A percentile compares a stretch with the other conserved stretches of the same genome.
Evolutionary conservation across 37 sponge, comb jelly and placozoan species (phyloP).

Genomic region (Axinella damicornis): DNA sequence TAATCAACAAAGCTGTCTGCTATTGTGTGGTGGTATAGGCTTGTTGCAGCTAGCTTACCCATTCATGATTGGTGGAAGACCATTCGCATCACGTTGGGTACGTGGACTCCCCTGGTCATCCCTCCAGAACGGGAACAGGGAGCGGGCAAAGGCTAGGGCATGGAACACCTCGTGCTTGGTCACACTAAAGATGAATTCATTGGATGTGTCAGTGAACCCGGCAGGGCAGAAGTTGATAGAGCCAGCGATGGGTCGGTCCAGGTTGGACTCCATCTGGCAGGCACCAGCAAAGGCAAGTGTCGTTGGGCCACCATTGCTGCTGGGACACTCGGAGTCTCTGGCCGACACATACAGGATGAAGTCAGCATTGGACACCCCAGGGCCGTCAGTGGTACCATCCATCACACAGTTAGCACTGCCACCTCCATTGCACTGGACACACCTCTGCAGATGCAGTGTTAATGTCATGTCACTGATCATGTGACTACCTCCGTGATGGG

Average conservation of each 20-base stretch:
- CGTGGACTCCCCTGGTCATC: slow-evolving; percentile 71
- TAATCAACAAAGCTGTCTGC: too few relatives aligned
- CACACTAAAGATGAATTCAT: slow-evolving; percentile 38
- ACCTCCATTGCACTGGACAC: slow-evolving; percentile 48
- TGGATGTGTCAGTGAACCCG: slow-evolving; percentile 13
- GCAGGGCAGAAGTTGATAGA: slow-evolving; percentile 84
- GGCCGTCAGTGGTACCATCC: slow-evolving; percentile 19
- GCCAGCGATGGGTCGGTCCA: slow-evolving; percentile 88
- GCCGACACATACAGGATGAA: slow-evolving; percentile 84
- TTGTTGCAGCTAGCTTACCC: slow-evolving; percentile 16
- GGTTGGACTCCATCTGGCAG: slow-evolving; percentile 69
- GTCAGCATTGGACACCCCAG: slow-evolving; percentile 78
- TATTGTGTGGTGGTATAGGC: too few relatives aligned
- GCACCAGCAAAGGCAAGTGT: slow-evolving; percentile 74
- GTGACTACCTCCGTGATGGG: too few relatives aligned
- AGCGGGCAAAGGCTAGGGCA: slow-evolving; percentile 70
- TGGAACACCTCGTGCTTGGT: slow-evolving; percentile 88
- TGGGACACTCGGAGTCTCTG: slow-evolving; percentile 17
- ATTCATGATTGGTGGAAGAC: slow-evolving; percentile 24
- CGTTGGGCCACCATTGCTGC: background rate
- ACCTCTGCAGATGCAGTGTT: slow-evolving; percentile 22
- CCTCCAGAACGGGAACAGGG: slow-evolving; percentile 81
- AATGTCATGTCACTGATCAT: too few relatives aligned
- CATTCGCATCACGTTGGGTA: slow-evolving; percentile 56
- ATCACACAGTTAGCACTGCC: background rate